Evolutionary conservation across 2,888 invertebrate species (phyloP).

Genomic region (Cryptophagus acutangulus): DNA sequence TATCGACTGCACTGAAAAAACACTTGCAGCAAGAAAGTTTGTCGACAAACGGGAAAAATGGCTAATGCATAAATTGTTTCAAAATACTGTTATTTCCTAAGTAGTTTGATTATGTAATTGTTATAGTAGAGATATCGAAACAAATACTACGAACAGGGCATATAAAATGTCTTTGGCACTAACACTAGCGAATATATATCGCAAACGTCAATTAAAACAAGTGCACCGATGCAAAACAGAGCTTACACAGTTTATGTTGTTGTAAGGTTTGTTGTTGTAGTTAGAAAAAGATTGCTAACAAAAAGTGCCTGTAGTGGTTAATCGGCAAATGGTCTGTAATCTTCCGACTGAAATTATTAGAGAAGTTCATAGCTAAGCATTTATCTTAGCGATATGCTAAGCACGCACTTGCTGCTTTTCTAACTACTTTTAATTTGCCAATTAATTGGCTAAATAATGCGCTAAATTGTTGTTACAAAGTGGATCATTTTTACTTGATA

Average conservation of each 20-base stretch:
- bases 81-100: no score
- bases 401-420: constrained; percentile 1
- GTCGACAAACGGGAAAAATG: no score
- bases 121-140: no score
- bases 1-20: no score
- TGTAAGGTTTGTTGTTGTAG: not conserved
- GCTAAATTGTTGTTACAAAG: no score
- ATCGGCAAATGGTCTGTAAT: not conserved
- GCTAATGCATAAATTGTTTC: no score
- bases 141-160: not conserved
- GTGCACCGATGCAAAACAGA: constrained; percentile 2
- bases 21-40: no score
- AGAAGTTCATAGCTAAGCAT: not conserved
- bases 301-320: constrained; percentile 1
- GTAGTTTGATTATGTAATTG: no score
- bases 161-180: not conserved
- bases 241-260: constrained; percentile 1
- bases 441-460: no score
- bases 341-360: not conserved
- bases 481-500: no score
- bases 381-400: no score
- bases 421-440: constrained; percentile 1
- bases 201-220: constrained; percentile 1
- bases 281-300: not conserved
- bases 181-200: not conserved